Evolutionary conservation across 2,797 vertebrate species (phyloP).

Genomic region (Anguilla anguilla): DNA sequence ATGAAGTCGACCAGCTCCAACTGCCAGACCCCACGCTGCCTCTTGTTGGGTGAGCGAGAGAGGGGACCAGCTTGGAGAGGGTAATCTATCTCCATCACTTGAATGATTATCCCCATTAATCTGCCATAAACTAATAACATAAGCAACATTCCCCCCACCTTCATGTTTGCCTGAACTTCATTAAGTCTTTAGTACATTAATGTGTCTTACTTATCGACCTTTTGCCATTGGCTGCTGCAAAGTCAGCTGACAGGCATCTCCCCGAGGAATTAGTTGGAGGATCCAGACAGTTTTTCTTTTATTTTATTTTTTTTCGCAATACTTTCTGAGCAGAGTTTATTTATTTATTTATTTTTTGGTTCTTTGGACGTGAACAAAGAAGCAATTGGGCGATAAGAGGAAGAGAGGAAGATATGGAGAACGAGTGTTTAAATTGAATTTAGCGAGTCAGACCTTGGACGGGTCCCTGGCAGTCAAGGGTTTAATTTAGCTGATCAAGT

Average conservation of each 20-base stretch:
- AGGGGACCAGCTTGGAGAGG: conserved; percentile 81
- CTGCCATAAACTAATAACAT: conserved; percentile 99
- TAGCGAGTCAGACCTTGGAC: conserved; percentile 92
- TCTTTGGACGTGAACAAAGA: conserved; percentile 32
- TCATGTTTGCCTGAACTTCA: conserved; percentile 83
- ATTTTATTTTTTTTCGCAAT: not conserved
- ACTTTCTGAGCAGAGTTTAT: not conserved
- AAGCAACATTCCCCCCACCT: conserved; percentile 60
- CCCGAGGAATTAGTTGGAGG: conserved; percentile 60
- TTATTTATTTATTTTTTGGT: not conserved
- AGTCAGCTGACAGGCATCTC: conserved; percentile 75
- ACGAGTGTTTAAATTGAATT: conserved; percentile 90
- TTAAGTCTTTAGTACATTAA: conserved; percentile 99
- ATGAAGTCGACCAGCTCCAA: conserved; percentile 47
- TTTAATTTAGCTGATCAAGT: conserved; percentile 99
- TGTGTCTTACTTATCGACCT: conserved; percentile 95
- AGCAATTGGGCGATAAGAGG: conserved; percentile 46
- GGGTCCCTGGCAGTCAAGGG: conserved; percentile 87
- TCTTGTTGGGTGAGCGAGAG: conserved; percentile 50
- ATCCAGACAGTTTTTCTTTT: conserved; percentile 44
- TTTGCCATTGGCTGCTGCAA: conserved; percentile 63
- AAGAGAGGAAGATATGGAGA: conserved; percentile 54
- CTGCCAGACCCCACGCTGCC: conserved; percentile 51
- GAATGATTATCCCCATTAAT: conserved; percentile 99
- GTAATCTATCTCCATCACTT: conserved; percentile 99